Base-by-base conservation (phyloP, 2,113 vertebrate species). In the Nymphicus hollandicus region DNA sequence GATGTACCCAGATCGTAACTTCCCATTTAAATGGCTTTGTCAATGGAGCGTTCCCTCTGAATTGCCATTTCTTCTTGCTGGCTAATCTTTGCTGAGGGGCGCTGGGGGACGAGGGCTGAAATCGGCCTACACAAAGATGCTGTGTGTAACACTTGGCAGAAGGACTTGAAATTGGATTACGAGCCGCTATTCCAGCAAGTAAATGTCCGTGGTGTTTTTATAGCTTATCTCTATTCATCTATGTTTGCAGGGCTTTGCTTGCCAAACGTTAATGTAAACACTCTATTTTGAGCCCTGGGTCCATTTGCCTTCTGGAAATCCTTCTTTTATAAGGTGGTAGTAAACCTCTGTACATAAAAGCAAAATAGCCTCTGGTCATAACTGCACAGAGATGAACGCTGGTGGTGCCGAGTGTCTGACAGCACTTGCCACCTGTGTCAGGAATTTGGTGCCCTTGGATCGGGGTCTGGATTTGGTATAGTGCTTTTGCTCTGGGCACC, bases 171-270 rank as follows among this genome's bases (percentile, higher is more conserved):
- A 81, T 95, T 93, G 96, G 95, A 96, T 95, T 97, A 89, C 89
- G 83, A 86, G 95, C 95, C 86, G 19, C 89, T 96, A 46, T 95
- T 96, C 79, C 96, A 97, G 97, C 96, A 96, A 97, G 97, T 74
- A 94, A 97, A 96, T 89, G 97, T 97, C 97, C 95, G 13, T 33
- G 93, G 94, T 96, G 94, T 82, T 97, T 97, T 98, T 98, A 97
- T 97, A 97, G 97, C 97, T 98, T 98, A 97, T 98, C 98, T 98
- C 97, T 97, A 88, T 95, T 97, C 98, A 98, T 98, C 97, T 98
- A 41, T 97, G 97, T 98, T 98, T 97, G 97, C 95, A 95, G 96
- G 96, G 92, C 97, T 97, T 90, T 96, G 95, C 97, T 97, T 96
- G 97, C 96, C 97, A 98, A 97, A 97, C 96, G 96, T 97, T 98